Evolutionary conservation across 1,140 invertebrate species (phyloP).

Genomic region (Bombus haemorrhoidalis): DNA sequence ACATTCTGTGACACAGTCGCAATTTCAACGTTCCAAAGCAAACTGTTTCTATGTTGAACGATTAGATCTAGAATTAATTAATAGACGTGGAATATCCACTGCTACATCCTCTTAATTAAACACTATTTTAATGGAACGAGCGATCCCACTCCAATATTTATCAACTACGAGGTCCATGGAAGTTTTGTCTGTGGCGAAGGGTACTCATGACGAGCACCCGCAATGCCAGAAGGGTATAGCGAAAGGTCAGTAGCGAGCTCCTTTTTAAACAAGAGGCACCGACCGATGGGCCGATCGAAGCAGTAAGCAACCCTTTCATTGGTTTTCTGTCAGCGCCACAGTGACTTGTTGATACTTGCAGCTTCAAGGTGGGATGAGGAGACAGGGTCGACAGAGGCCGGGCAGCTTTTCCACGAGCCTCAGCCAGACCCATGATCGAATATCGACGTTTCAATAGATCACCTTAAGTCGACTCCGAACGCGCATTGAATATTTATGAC

Average conservation of each 20-base stretch:
- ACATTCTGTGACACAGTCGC: background rate
- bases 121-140: background rate
- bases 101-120: too few relatives aligned
- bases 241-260: background rate
- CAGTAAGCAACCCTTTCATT: slow-evolving; percentile 48
- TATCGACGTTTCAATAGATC: slow-evolving; percentile 68
- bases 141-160: slow-evolving; percentile 3
- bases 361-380: background rate
- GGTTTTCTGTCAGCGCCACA: slow-evolving; percentile 48
- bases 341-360: slow-evolving; percentile 59
- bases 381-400: slow-evolving; percentile 37
- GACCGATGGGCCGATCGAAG: slow-evolving; percentile 17
- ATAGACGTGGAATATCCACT: background rate
- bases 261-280: slow-evolving; percentile 22
- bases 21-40: background rate
- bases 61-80: background rate
- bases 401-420: slow-evolving; percentile 42
- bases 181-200: background rate
- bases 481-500: slow-evolving; percentile 64
- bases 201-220: background rate
- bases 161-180: background rate
- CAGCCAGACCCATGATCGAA: slow-evolving; percentile 44
- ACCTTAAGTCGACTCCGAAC: slow-evolving; percentile 54
- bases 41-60: background rate
- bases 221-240: background rate